phyloP scores from a whole-genome alignment of 2,113 vertebrate species.

The Australoheros scitulus region DNA sequence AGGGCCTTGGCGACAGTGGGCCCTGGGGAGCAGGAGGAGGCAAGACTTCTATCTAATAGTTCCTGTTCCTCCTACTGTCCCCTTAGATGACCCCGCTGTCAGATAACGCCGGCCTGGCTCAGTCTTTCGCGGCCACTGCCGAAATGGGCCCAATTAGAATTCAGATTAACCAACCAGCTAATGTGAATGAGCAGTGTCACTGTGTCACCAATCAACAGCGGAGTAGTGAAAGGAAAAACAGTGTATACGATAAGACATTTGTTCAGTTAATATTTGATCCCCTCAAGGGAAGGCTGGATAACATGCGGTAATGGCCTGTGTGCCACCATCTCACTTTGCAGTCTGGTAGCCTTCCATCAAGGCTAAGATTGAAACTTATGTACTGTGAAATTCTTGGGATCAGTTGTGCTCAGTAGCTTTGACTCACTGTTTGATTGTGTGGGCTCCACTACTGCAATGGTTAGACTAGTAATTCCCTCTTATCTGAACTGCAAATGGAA shows the following conservation, averaged over 20 bases:
- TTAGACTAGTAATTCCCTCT: conserved; percentile 78
- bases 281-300: conserved; percentile 58
- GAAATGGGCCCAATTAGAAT: conserved; percentile 59
- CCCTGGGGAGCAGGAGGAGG: conserved; percentile 68
- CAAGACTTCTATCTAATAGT: conserved; percentile 68
- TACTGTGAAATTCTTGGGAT: conserved; percentile 81
- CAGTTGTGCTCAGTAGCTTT: conserved; percentile 79
- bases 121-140: conserved; percentile 2
- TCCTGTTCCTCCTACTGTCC: conserved; percentile 71
- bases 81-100: conserved; percentile 65
- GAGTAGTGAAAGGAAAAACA: conserved; percentile 41
- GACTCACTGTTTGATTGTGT: conserved; percentile 77
- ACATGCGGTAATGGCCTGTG: conserved; percentile 61
- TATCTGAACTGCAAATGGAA: conserved; percentile 78
- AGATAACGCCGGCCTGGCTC: conserved; percentile 52
- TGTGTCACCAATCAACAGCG: conserved; percentile 33
- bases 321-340: conserved; percentile 72
- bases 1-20: conserved; percentile 64
- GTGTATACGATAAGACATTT: conserved; percentile 58
- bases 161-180: conserved; percentile 43
- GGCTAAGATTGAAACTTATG: conserved; percentile 81
- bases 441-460: conserved; percentile 67
- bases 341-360: conserved; percentile 76
- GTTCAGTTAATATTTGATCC: conserved; percentile 65
- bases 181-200: conserved; percentile 43